phyloP scores from a whole-genome alignment of 2,888 invertebrate genomes.

The Caenorhabditis doughertyi region DNA sequence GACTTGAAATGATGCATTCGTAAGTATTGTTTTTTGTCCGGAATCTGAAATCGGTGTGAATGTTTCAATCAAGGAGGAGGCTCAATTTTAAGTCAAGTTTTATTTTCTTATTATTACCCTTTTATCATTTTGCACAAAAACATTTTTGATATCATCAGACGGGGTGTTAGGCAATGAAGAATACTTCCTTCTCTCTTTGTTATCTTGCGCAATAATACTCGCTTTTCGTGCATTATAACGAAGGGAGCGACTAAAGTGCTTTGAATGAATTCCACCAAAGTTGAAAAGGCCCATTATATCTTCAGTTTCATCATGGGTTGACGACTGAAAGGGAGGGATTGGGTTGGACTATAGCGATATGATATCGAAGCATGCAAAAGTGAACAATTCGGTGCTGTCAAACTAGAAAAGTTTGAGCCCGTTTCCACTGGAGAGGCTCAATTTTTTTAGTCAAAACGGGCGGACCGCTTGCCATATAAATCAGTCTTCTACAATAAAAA shows the following conservation, averaged over 20 bases:
- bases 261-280: conserved; percentile 19
- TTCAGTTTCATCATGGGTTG: conserved; percentile 4
- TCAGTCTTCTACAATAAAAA: no score
- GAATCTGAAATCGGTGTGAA: neutral
- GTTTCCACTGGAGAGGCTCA: no score
- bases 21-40: conserved; percentile 24
- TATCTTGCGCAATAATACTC: neutral
- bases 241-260: neutral
- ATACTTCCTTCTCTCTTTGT: neutral
- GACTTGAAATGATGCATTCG: conserved; percentile 47
- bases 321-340: conserved; percentile 14
- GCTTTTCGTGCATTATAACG: conserved; percentile 18
- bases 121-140: conserved; percentile 7
- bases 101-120: neutral
- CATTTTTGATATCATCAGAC: conserved; percentile 17
- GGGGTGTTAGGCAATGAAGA: conserved; percentile 39
- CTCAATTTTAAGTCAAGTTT: no score
- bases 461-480: no score
- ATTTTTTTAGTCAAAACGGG: no score
- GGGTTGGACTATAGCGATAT: no score
- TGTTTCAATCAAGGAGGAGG: no score
- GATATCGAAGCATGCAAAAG: no score
- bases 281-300: conserved; percentile 39
- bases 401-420: no score
- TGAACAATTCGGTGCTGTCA: no score